phyloP scores from a whole-genome alignment of 2,113 vertebrate species.

The cat (Felis catus) region F.catus_Fca126_mat1.0 CM031423.1:78490001-78490500 shows the following conservation, averaged over 20 bases:
- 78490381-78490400: neutral
- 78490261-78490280: neutral
- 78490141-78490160: conserved; percentile 20
- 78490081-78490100: neutral
- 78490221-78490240: neutral
- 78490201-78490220: neutral
- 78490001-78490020: neutral
- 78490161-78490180: conserved; percentile 5
- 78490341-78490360: neutral
- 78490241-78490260: neutral
- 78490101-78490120: conserved; percentile 35
- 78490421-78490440: neutral
- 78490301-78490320: neutral
- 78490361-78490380: neutral
- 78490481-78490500: neutral
- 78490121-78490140: conserved; percentile 28
- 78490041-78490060: neutral
- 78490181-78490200: neutral
- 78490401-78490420: neutral
- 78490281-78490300: neutral
- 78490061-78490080: neutral
- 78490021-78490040: neutral
- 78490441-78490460: neutral
- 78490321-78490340: neutral
- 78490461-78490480: neutral